A percentile compares a stretch with the other conserved stretches of the same genome.
Conservation (phyloP, 1,140 invertebrate species). For the Chymomyza costata region DNA sequence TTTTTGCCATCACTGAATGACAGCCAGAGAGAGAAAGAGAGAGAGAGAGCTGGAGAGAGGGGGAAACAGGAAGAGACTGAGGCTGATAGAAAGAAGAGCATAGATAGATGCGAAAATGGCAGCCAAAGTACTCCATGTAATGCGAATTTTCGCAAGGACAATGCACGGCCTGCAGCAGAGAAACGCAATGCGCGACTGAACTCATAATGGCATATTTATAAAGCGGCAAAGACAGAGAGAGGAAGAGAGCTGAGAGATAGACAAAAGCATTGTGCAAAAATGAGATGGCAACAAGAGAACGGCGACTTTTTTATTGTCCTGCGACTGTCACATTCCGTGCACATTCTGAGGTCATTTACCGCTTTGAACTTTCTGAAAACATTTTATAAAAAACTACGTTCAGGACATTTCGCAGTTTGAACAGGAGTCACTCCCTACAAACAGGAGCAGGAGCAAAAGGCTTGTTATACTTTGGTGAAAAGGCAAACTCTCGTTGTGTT, state of each 20-base stretch:
- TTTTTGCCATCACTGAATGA: neutral
- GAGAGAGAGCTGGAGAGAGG: constrained; percentile 16
- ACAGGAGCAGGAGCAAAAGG: too few species aligned
- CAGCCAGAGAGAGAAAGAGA: neutral
- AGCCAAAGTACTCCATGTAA: constrained; percentile 22
- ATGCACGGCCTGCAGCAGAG: constrained; percentile 41
- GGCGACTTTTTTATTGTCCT: constrained; percentile 35
- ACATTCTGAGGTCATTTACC: constrained; percentile 59
- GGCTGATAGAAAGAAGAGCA: too few species aligned
- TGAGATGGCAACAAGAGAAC: too few species aligned
- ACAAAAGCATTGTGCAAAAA: too few species aligned
- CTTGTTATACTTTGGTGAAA: too few species aligned
- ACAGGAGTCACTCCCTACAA: too few species aligned
- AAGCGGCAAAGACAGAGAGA: constrained; percentile 28
- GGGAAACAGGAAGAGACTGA: too few species aligned
- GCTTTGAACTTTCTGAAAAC: constrained; percentile 33
- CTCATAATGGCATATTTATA: constrained; percentile 70
- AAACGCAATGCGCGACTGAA: constrained; percentile 56
- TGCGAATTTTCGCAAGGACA: constrained; percentile 45
- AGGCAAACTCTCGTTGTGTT: too few species aligned
- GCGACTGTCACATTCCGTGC: constrained; percentile 40
- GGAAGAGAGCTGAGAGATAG: constrained; percentile 1
- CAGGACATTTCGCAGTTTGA: too few species aligned
- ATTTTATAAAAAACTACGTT: too few species aligned
- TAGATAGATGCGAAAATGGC: too few species aligned